A percentile compares a stretch with the other conserved stretches of the same genome.
These are phyloP conservation scores for Parnassius apollo DNA, from an alignment of 2,888 invertebrate genomes.

Conservation along the genomic window DNA sequence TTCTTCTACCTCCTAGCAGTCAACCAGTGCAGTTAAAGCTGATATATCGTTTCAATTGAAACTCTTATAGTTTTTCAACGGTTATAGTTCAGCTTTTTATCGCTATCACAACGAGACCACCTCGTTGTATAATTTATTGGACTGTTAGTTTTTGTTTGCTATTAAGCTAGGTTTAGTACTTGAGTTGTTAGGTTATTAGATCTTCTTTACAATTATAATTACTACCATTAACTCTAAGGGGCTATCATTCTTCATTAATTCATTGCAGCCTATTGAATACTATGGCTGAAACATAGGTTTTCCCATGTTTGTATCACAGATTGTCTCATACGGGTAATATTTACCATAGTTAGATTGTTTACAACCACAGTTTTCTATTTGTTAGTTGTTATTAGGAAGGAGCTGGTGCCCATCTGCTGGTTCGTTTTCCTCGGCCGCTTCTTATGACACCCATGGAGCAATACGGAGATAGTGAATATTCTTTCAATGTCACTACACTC, in stretches of 20 bases:
- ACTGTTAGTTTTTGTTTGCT: not conserved
- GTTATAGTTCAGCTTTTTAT: slow-evolving; percentile 22
- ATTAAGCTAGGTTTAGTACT: slow-evolving; percentile 3
- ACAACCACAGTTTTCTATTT: too few species aligned
- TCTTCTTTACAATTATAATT: slow-evolving; percentile 15
- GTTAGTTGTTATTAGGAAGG: too few species aligned
- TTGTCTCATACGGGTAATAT: too few species aligned
- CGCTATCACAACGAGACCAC: slow-evolving; percentile 19
- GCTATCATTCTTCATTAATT: not conserved
- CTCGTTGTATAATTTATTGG: slow-evolving; percentile 19
- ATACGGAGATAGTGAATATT: too few species aligned
- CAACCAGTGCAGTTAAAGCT: slow-evolving; percentile 19
- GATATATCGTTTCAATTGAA: slow-evolving; percentile 22
- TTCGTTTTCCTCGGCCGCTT: too few species aligned
- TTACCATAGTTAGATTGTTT: too few species aligned
- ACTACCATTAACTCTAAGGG: not conserved
- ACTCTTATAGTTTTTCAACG: slow-evolving; percentile 21
- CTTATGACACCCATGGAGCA: too few species aligned
- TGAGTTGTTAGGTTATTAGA: slow-evolving; percentile 15
- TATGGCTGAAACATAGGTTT: too few species aligned
- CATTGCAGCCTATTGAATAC: too few species aligned
- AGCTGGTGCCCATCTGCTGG: too few species aligned
- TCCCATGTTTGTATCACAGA: too few species aligned
- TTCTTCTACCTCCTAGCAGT: slow-evolving; percentile 25
- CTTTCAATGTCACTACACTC: too few species aligned